Evolutionary conservation across 2,113 vertebrate species (phyloP).

Genomic region (Chlamydotis undulata): DNA sequence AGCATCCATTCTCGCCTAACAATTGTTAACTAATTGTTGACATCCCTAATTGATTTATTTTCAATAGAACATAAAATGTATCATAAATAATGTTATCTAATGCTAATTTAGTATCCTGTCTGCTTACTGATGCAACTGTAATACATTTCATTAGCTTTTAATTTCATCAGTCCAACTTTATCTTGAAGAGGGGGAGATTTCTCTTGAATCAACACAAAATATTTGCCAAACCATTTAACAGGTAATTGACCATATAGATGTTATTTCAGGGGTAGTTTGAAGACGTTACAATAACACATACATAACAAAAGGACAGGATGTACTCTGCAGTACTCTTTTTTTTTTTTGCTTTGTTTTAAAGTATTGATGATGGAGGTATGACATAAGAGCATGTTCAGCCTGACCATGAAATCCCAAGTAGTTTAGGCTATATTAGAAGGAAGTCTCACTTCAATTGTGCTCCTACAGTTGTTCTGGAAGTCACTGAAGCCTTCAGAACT

Average conservation of each 20-base stretch:
- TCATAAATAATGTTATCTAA: not conserved
- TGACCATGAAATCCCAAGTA: not conserved
- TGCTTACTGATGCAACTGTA: not conserved
- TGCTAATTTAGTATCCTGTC: not conserved
- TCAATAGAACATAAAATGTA: constrained; percentile 23
- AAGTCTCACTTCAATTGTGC: not conserved
- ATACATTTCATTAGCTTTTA: constrained; percentile 16
- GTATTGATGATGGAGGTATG: not conserved
- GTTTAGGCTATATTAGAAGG: not conserved
- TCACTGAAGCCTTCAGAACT: not conserved
- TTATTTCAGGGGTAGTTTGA: not conserved
- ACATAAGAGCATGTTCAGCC: not conserved
- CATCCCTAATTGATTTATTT: constrained; percentile 2
- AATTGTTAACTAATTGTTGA: constrained; percentile 26
- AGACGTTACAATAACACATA: not conserved
- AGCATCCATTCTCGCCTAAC: not conserved
- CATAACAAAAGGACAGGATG: not conserved
- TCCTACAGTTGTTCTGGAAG: not conserved
- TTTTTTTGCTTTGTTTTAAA: not conserved
- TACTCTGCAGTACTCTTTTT: not conserved
- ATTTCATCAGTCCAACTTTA: not conserved
- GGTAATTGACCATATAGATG: not conserved
- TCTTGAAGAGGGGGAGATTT: not conserved
- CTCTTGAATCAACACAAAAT: constrained; percentile 2
- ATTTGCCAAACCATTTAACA: not conserved